A percentile compares a stretch with the other conserved stretches of the same genome.
phyloP scores from a whole-genome alignment of 2,888 invertebrate species.

The Lepidochrysops patricia region DNA sequence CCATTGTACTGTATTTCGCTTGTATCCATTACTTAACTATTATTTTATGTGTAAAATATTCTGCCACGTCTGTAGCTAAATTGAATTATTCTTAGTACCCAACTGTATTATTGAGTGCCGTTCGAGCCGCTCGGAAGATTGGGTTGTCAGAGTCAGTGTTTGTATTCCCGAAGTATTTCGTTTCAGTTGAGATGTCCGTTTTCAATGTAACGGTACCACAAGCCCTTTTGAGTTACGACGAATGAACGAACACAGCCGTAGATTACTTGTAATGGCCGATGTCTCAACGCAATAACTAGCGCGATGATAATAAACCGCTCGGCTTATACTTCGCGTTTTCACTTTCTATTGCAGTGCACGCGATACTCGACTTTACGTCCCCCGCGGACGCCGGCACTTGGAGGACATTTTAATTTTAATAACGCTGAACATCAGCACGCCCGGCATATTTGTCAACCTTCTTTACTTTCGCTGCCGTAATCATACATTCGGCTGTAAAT shows the following conservation, averaged over 20 bases:
- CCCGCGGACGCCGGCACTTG: slow-evolving; percentile 59
- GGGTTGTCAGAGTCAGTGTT: too few relatives aligned
- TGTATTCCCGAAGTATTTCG: too few relatives aligned
- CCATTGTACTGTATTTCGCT: too few relatives aligned
- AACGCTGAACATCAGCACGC: slow-evolving; percentile 71
- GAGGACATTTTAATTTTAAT: slow-evolving; percentile 70
- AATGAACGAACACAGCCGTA: slow-evolving; percentile 15
- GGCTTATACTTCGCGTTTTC: slow-evolving; percentile 55
- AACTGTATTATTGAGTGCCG: too few relatives aligned
- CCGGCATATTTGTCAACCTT: slow-evolving; percentile 73
- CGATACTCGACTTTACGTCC: slow-evolving; percentile 57
- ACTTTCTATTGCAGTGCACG: slow-evolving; percentile 52
- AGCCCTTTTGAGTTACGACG: background rate
- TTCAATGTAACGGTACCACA: background rate
- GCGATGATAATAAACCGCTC: slow-evolving; percentile 67
- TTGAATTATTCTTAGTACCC: too few relatives aligned
- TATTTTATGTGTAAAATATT: too few relatives aligned
- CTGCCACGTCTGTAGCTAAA: too few relatives aligned
- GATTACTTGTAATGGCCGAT: slow-evolving; percentile 49
- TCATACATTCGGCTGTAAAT: slow-evolving; percentile 59
- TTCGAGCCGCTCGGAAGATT: too few relatives aligned
- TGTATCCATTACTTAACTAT: too few relatives aligned
- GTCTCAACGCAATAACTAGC: slow-evolving; percentile 64
- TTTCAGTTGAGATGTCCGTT: too few relatives aligned
- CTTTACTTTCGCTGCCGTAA: slow-evolving; percentile 70